These are phyloP conservation scores for Torymus auratus DNA, from an alignment of 2,888 invertebrate species.

Conservation along the genomic window DNA sequence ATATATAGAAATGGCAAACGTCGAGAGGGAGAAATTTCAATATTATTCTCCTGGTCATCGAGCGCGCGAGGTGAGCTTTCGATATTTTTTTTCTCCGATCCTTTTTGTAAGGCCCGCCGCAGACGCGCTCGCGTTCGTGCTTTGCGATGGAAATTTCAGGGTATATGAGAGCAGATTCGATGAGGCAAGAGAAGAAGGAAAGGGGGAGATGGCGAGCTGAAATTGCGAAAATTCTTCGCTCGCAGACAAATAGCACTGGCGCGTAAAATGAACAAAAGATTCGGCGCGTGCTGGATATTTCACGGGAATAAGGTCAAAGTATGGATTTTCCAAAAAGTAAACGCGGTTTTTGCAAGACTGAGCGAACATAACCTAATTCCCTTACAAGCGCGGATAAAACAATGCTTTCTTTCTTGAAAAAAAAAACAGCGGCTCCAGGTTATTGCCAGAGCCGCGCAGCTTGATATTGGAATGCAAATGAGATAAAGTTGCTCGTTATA, in stretches of 20 bases:
- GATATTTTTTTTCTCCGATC: constrained; percentile 1
- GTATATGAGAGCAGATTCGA: too few species aligned
- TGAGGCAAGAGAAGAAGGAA: too few species aligned
- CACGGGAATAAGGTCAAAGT: constrained; percentile 8
- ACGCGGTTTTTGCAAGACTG: background rate
- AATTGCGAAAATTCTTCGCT: constrained; percentile 34
- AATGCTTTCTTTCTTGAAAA: background rate
- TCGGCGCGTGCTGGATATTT: constrained; percentile 3
- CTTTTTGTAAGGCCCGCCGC: too few species aligned
- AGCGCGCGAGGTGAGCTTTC: background rate
- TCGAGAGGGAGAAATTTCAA: constrained; percentile 23
- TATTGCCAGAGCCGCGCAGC: background rate
- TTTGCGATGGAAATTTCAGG: constrained; percentile 34
- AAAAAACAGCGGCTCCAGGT: background rate
- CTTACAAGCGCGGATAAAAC: too few species aligned
- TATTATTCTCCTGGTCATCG: constrained; percentile 21
- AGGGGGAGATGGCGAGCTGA: background rate
- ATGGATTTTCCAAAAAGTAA: background rate
- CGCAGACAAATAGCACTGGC: background rate
- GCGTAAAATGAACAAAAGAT: constrained; percentile 7
- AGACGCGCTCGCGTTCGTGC: background rate
- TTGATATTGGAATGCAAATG: background rate
- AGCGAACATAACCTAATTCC: constrained; percentile 6
- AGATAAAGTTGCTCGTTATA: too few species aligned
- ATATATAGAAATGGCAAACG: too few species aligned